Conservation (phyloP, 2,888 invertebrate genomes). For the Scaptomyza tumidula region DNA sequence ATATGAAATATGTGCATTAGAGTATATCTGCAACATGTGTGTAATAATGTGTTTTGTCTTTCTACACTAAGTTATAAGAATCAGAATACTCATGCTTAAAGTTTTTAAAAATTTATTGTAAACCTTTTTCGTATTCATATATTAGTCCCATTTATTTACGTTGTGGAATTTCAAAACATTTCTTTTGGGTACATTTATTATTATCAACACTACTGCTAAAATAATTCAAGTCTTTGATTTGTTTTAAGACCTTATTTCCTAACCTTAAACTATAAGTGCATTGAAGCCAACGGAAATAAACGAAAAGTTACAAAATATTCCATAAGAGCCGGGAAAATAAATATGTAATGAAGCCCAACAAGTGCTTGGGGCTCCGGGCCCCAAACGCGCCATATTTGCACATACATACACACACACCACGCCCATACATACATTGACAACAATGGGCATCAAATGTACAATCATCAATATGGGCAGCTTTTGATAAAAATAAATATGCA, state of each 20-base stretch:
- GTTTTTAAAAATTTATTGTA: too few relatives aligned
- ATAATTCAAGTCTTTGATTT: too few relatives aligned
- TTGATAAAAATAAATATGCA: slow-evolving; percentile 41
- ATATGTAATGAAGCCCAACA: slow-evolving; percentile 60
- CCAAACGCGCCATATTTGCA: slow-evolving; percentile 33
- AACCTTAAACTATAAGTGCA: background rate
- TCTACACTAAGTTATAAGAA: too few relatives aligned
- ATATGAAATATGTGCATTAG: slow-evolving; percentile 6
- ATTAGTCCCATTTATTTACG: too few relatives aligned
- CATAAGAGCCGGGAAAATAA: slow-evolving; percentile 38
- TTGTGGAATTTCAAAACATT: too few relatives aligned
- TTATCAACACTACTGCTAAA: too few relatives aligned
- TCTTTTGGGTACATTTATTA: too few relatives aligned
- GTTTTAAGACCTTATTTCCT: background rate
- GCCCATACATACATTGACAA: slow-evolving; percentile 18
- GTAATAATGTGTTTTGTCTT: background rate
- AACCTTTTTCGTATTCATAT: too few relatives aligned
- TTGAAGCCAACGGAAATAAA: slow-evolving; percentile 18
- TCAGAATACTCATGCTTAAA: background rate
- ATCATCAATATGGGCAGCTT: slow-evolving; percentile 47
- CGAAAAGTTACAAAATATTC: slow-evolving; percentile 33
- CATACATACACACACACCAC: slow-evolving; percentile 14
- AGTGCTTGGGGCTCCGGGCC: slow-evolving; percentile 46
- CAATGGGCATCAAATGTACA: slow-evolving; percentile 60
- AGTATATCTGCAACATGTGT: slow-evolving; percentile 3